A percentile compares a stretch with the other conserved stretches of the same genome.
These are phyloP conservation scores for Polyommatus icarus DNA, from an alignment of 2,888 invertebrate genomes.

Conservation along the genomic window DNA sequence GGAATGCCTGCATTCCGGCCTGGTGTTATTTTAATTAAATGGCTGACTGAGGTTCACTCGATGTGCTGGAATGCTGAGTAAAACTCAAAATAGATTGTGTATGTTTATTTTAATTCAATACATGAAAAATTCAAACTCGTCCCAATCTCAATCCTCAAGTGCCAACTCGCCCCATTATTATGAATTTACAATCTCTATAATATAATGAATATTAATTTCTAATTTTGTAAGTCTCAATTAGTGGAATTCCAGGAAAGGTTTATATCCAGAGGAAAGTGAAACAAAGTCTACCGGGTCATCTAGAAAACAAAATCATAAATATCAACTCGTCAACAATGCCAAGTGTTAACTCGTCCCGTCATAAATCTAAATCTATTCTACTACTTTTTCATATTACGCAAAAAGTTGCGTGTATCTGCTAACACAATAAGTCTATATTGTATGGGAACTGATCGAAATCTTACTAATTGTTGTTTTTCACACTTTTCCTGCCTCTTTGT, in stretches of 20 bases:
- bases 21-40: slow-evolving; percentile 15
- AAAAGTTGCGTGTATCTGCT: neutral
- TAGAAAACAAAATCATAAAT: too few relatives aligned
- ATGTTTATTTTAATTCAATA: neutral
- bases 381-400: slow-evolving; percentile 3
- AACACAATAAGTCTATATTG: slow-evolving; percentile 1
- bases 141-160: neutral
- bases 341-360: neutral
- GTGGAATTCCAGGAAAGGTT: too few relatives aligned
- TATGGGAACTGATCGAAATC: slow-evolving; percentile 31
- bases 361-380: neutral
- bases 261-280: too few relatives aligned
- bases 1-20: neutral
- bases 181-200: neutral
- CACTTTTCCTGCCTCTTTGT: slow-evolving; percentile 31
- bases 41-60: neutral
- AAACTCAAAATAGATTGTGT: neutral
- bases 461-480: slow-evolving; percentile 31
- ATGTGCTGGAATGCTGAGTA: neutral
- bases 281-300: too few relatives aligned
- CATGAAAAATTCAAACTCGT: neutral
- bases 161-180: neutral
- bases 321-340: neutral
- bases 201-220: too few relatives aligned
- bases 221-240: too few relatives aligned